Evolutionary conservation across 92 coral and sea anemone species (phyloP).

Genomic region (Pocillopora meandrina): DNA sequence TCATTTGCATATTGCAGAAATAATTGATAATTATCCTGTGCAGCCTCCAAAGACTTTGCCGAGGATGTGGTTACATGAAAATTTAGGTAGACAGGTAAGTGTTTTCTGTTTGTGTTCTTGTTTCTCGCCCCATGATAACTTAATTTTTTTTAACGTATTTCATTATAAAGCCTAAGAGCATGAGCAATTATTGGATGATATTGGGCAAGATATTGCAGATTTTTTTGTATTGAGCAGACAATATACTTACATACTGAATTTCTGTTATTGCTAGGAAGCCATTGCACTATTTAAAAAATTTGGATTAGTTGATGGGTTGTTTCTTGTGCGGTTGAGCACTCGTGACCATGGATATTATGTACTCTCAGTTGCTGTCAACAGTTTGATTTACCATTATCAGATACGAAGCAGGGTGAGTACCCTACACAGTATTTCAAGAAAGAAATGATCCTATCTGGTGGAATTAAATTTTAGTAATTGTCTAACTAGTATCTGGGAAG

Average conservation of each 20-base stretch:
- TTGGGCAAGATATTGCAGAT: too few species aligned
- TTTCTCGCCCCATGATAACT: background rate
- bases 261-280: slow-evolving; percentile 66
- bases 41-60: slow-evolving; percentile 85
- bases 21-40: slow-evolving; percentile 78
- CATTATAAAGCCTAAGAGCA: background rate
- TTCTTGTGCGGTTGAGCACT: slow-evolving; percentile 89
- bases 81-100: slow-evolving; percentile 90
- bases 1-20: slow-evolving; percentile 71
- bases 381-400: slow-evolving; percentile 87
- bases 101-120: background rate
- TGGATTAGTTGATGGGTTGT: slow-evolving; percentile 89
- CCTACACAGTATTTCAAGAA: background rate
- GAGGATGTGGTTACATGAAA: slow-evolving; percentile 89
- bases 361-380: slow-evolving; percentile 75
- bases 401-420: slow-evolving; percentile 84
- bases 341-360: slow-evolving; percentile 96
- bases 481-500: too few species aligned
- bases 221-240: too few species aligned
- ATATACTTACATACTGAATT: background rate
- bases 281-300: slow-evolving; percentile 76
- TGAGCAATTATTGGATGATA: too few species aligned
- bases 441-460: too few species aligned
- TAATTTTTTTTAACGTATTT: background rate
- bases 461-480: too few species aligned